phyloP scores from a whole-genome alignment of 1,140 invertebrate genomes.

The Ericerus pela region DNA sequence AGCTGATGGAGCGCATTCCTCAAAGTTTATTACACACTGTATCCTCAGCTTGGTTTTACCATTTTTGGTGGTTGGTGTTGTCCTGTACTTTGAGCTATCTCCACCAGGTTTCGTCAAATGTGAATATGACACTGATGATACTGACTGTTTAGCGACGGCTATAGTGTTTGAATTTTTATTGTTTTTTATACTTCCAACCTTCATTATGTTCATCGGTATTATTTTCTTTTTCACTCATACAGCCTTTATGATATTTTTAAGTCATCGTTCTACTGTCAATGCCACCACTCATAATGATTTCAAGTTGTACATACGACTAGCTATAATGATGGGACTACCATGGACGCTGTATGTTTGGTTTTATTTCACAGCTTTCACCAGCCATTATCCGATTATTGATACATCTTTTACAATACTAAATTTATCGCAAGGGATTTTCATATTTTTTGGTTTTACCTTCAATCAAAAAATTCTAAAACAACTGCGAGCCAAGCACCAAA shows the following conservation, averaged over 20 bases:
- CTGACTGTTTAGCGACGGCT: slow-evolving; percentile 40
- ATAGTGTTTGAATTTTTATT: slow-evolving; percentile 36
- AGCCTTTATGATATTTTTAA: slow-evolving; percentile 37
- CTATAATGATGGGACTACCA: slow-evolving; percentile 38
- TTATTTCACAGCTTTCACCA: slow-evolving; percentile 32
- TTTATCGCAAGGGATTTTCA: slow-evolving; percentile 42
- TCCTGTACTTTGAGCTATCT: slow-evolving; percentile 36
- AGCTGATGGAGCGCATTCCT: slow-evolving; percentile 29
- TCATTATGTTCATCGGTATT: slow-evolving; percentile 37
- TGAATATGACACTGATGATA: slow-evolving; percentile 33
- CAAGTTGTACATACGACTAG: slow-evolving; percentile 42
- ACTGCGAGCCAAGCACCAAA: too few relatives aligned
- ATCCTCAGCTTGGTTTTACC: slow-evolving; percentile 39
- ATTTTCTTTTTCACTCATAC: slow-evolving; percentile 37
- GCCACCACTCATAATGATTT: slow-evolving; percentile 30
- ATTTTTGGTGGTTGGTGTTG: slow-evolving; percentile 32
- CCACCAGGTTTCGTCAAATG: slow-evolving; percentile 24
- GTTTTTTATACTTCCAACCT: slow-evolving; percentile 37
- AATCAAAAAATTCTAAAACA: slow-evolving; percentile 27
- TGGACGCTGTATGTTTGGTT: slow-evolving; percentile 43
- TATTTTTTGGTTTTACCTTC: slow-evolving; percentile 42
- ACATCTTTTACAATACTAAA: slow-evolving; percentile 41
- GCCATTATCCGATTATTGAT: too few relatives aligned
- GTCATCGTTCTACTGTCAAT: slow-evolving; percentile 28
- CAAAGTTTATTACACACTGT: slow-evolving; percentile 36